Evolutionary conservation across 2,888 invertebrate species (phyloP).

Genomic region (Tyria jacobaeae): DNA sequence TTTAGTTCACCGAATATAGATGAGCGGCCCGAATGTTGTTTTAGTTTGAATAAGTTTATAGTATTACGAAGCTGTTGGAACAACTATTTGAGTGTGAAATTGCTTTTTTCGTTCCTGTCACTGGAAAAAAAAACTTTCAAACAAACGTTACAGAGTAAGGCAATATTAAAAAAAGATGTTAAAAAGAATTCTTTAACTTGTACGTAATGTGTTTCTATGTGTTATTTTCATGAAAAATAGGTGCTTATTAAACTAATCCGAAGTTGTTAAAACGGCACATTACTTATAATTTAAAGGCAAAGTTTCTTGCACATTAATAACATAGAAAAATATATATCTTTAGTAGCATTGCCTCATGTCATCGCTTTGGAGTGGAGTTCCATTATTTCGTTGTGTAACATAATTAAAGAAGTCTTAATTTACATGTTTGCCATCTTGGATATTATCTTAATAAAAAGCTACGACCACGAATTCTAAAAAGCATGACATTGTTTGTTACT

Average conservation of each 20-base stretch:
- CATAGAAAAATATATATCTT: slow-evolving; percentile 11
- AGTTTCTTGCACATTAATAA: slow-evolving; percentile 35
- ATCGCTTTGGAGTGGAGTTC: background rate
- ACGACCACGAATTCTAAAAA: too few relatives aligned
- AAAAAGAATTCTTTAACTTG: slow-evolving; percentile 41
- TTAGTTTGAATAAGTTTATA: slow-evolving; percentile 60
- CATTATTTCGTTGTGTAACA: background rate
- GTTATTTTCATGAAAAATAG: slow-evolving; percentile 51
- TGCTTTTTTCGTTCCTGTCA: slow-evolving; percentile 50
- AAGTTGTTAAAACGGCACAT: slow-evolving; percentile 39
- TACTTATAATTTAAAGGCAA: slow-evolving; percentile 42
- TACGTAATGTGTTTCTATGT: slow-evolving; percentile 53
- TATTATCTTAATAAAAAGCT: too few relatives aligned
- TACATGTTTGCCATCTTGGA: too few relatives aligned
- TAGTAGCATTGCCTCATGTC: background rate
- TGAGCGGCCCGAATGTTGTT: slow-evolving; percentile 56
- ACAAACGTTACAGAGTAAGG: slow-evolving; percentile 36
- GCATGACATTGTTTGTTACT: too few relatives aligned
- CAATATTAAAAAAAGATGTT: slow-evolving; percentile 49
- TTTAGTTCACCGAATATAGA: slow-evolving; percentile 60
- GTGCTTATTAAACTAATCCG: slow-evolving; percentile 41
- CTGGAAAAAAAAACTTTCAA: slow-evolving; percentile 38
- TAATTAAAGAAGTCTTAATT: too few relatives aligned
- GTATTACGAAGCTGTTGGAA: slow-evolving; percentile 30
- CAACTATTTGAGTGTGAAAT: slow-evolving; percentile 52